phyloP scores from a whole-genome alignment of 2,888 invertebrate species.

The Tachina fera region DNA sequence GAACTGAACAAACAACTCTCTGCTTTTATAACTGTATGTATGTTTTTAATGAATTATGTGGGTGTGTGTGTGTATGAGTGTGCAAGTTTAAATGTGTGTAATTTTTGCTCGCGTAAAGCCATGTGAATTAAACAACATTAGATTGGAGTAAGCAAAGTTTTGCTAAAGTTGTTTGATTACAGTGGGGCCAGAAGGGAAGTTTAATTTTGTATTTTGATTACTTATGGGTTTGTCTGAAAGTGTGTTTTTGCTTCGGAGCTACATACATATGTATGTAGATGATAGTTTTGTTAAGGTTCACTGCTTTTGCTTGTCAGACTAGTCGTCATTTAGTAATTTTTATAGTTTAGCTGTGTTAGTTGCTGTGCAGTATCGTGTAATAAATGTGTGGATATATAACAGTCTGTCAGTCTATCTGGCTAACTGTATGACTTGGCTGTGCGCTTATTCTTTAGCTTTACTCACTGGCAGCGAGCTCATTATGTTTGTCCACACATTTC shows the following conservation, averaged over 20 bases:
- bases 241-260: slow-evolving; percentile 40
- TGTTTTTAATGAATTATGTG: slow-evolving; percentile 10
- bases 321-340: slow-evolving; percentile 65
- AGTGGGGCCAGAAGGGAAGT: slow-evolving; percentile 14
- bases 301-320: slow-evolving; percentile 67
- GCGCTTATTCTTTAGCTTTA: slow-evolving; percentile 41
- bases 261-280: no score
- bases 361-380: slow-evolving; percentile 33
- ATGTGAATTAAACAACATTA: slow-evolving; percentile 58
- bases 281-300: slow-evolving; percentile 67
- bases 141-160: slow-evolving; percentile 30
- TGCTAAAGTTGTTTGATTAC: slow-evolving; percentile 36
- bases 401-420: slow-evolving; percentile 23
- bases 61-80: background rate
- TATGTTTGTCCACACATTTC: slow-evolving; percentile 30
- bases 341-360: slow-evolving; percentile 51
- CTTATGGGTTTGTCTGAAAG: slow-evolving; percentile 22
- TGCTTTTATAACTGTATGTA: slow-evolving; percentile 36
- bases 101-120: slow-evolving; percentile 54
- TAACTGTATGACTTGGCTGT: slow-evolving; percentile 32
- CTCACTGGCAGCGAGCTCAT: slow-evolving; percentile 12
- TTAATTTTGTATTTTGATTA: slow-evolving; percentile 42
- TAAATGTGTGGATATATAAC: slow-evolving; percentile 19
- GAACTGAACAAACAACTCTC: slow-evolving; percentile 50
- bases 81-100: slow-evolving; percentile 7